These are phyloP conservation scores for Craseonycteris thonglongyai DNA, from an alignment of 2,113 vertebrate genomes.

Conservation along the genomic window DNA sequence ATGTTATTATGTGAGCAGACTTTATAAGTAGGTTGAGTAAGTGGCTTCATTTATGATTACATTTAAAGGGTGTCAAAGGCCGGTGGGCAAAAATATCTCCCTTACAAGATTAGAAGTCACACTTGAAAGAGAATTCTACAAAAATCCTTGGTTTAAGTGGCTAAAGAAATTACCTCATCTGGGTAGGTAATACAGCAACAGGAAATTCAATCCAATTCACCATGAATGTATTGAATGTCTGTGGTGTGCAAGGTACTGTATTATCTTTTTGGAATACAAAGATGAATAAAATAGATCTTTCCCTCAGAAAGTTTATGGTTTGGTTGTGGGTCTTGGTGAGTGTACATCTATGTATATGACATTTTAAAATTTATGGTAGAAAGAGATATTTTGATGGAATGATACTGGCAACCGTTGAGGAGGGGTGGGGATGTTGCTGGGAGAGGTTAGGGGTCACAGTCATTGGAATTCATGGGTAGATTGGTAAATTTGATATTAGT, in stretches of 20 bases:
- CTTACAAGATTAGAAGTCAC: not conserved
- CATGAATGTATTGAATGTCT: not conserved
- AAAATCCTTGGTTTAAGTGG: not conserved
- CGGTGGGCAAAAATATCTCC: not conserved
- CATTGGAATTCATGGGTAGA: not conserved
- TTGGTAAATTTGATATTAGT: not conserved
- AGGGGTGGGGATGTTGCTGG: not conserved
- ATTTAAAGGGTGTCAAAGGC: not conserved
- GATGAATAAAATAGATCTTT: not conserved
- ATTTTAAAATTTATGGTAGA: too few relatives aligned
- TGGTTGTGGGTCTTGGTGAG: not conserved
- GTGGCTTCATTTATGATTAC: not conserved
- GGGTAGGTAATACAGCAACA: not conserved
- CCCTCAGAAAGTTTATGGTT: not conserved
- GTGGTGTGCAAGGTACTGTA: not conserved
- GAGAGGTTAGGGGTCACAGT: not conserved
- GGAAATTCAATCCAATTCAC: not conserved
- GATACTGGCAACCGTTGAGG: not conserved
- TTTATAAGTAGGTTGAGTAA: constrained; percentile 22
- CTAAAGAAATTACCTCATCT: not conserved
- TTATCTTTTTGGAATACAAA: not conserved
- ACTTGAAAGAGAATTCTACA: not conserved
- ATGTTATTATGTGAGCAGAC: not conserved
- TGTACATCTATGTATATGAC: not conserved
- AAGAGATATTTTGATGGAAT: not conserved